phyloP scores from a whole-genome alignment of 2,888 invertebrate species.

The Phragmatobia fuliginosa region DNA sequence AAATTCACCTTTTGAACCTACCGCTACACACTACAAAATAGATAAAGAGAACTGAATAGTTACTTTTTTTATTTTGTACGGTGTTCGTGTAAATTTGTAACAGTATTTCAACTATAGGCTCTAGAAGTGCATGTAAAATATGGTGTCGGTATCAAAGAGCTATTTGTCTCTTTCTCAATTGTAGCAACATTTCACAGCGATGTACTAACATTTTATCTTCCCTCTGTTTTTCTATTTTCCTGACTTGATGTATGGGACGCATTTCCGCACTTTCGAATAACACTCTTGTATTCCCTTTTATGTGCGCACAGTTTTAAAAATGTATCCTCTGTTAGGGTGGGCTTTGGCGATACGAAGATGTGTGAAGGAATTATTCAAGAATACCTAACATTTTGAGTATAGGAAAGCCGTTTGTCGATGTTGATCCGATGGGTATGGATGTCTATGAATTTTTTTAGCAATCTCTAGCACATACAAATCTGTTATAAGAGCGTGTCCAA shows the following conservation, averaged over 20 bases:
- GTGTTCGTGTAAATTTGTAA: neutral
- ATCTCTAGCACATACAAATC: too few species aligned
- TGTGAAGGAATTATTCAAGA: conserved; percentile 71
- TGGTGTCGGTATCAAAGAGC: conserved; percentile 69
- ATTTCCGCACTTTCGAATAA: conserved; percentile 84
- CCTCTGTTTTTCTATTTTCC: conserved; percentile 82
- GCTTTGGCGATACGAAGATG: conserved; percentile 63
- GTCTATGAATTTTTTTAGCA: neutral
- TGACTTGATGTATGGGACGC: conserved; percentile 84
- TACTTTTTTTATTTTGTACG: neutral
- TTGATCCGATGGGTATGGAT: conserved; percentile 18
- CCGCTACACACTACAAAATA: neutral
- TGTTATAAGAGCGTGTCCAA: too few species aligned
- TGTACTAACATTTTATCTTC: conserved; percentile 80
- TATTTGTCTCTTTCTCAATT: conserved; percentile 78
- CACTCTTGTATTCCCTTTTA: conserved; percentile 82
- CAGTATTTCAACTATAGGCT: neutral
- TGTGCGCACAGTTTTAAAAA: conserved; percentile 81
- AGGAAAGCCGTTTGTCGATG: conserved; percentile 23
- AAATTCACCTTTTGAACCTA: neutral
- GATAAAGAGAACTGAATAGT: too few species aligned
- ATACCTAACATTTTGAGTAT: conserved; percentile 42
- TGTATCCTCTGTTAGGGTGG: conserved; percentile 76
- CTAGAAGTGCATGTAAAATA: conserved; percentile 69
- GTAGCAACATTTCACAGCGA: conserved; percentile 79